Evolutionary conservation across 2,888 invertebrate genomes (phyloP).

Genomic region (Monopis laevigella): DNA sequence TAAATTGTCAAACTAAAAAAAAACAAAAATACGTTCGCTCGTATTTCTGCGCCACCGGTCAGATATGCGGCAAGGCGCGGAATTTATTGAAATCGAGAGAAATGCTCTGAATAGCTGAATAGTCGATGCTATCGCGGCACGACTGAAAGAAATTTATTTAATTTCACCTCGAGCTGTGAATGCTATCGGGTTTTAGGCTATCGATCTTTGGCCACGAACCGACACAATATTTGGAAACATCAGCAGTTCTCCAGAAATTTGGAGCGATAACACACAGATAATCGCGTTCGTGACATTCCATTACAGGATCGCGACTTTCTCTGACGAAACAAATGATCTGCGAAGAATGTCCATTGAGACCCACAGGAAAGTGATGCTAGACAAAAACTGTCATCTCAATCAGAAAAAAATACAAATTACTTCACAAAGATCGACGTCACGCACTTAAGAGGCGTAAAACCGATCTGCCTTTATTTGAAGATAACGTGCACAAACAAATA

Average conservation of each 20-base stretch:
- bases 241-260: slow-evolving; percentile 13
- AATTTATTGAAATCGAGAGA: slow-evolving; percentile 22
- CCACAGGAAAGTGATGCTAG: slow-evolving; percentile 12
- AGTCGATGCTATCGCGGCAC: slow-evolving; percentile 20
- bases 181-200: slow-evolving; percentile 19
- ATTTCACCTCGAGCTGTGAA: slow-evolving; percentile 19
- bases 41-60: slow-evolving; percentile 10
- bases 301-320: slow-evolving; percentile 19
- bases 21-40: slow-evolving; percentile 3
- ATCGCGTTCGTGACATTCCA: slow-evolving; percentile 20
- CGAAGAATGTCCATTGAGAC: slow-evolving; percentile 10
- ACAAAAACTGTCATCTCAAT: slow-evolving; percentile 12
- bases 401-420: slow-evolving; percentile 12
- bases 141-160: slow-evolving; percentile 23
- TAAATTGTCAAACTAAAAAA: slow-evolving; percentile 2
- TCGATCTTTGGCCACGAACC: slow-evolving; percentile 14
- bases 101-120: slow-evolving; percentile 20
- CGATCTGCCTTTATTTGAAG: slow-evolving; percentile 9
- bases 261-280: slow-evolving; percentile 14
- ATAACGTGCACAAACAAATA: slow-evolving; percentile 11
- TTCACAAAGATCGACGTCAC: slow-evolving; percentile 11
- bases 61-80: slow-evolving; percentile 9
- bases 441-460: slow-evolving; percentile 12
- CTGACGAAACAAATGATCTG: slow-evolving; percentile 16
- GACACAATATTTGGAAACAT: slow-evolving; percentile 20